Evolutionary conservation across 2,797 vertebrate species (phyloP), one percentile per base, ranked within the genome.

Genomic region (Ispidina picta): DNA sequence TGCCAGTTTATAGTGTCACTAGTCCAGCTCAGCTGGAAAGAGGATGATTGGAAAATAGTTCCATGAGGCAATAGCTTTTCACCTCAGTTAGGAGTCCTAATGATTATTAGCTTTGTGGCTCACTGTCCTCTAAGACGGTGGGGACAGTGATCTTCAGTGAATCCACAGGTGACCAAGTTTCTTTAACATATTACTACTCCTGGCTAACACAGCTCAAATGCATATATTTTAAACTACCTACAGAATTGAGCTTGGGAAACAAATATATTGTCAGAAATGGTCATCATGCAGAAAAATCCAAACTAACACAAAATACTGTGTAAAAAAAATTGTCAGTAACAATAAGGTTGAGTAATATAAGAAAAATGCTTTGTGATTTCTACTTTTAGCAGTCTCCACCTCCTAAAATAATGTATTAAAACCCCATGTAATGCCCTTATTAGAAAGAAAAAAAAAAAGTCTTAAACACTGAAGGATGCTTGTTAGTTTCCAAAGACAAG

Each of bases 1-100:
- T 97, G 97, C 94, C 86, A 94, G 95, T 97, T 98, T 97, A 98
- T 97, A 96, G 96, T 91, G 94, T 94, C 92, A 96, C 96, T 96
- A 96, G 96, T 94, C 95, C 94, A 93, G 91, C 95, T 96, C 97
- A 93, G 97, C 95, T 97, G 97, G 97, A 97, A 96, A 95, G 95
- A 97, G 65, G 90, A 97, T 94, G 96, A 96, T 93, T 97, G 94
- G 97, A 96, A 97, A 97, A 97, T 83, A 93, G 97, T 94, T 96
- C 92, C 89, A 85, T 96, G 91, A 95, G 95, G 96, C 89, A 92
- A 94, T 95, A 96, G 95, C 96, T 98, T 98, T 97, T 97, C 97
- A 97, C 97, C 97, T 97, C 89, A 5, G 90, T 54, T 78, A 97
- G 43, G 93, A 96, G 96, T 97, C 96, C 95, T 97, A 96, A 96